These are phyloP conservation scores for Sparus aurata DNA, from an alignment of 2,797 vertebrate genomes.

Conservation along the genomic window DNA sequence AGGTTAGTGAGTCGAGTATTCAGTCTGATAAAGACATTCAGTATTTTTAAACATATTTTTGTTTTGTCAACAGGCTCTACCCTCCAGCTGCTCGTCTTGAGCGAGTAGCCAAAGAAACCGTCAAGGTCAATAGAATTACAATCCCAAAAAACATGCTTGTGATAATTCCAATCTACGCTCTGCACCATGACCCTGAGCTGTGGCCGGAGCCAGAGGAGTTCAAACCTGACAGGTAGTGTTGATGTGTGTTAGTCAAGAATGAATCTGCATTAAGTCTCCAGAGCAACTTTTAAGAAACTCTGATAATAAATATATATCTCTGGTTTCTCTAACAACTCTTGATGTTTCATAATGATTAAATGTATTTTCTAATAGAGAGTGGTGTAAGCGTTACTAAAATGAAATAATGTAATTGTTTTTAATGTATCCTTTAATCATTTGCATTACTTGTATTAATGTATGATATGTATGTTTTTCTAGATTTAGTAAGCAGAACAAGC, in stretches of 20 bases:
- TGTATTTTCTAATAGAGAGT: too few species aligned
- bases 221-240: slow-evolving; percentile 83
- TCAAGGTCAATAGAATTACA: slow-evolving; percentile 76
- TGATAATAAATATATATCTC: neutral
- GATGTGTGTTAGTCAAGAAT: neutral
- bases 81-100: slow-evolving; percentile 70
- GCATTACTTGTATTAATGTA: neutral
- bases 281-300: neutral
- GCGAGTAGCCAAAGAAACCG: slow-evolving; percentile 81
- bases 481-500: slow-evolving; percentile 87
- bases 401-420: too few species aligned
- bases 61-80: slow-evolving; percentile 48
- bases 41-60: neutral
- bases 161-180: slow-evolving; percentile 69
- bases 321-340: neutral
- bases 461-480: slow-evolving; percentile 64
- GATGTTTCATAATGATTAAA: slow-evolving; percentile 1
- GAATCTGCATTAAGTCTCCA: neutral
- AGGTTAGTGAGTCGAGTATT: too few species aligned
- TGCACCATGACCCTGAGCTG: slow-evolving; percentile 77
- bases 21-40: neutral
- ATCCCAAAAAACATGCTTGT: slow-evolving; percentile 79
- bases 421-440: too few species aligned
- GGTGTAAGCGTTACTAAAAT: too few species aligned
- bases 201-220: slow-evolving; percentile 85